Base-by-base conservation (phyloP, 2,113 vertebrate species). In the Phaethornis superciliosus region DNA sequence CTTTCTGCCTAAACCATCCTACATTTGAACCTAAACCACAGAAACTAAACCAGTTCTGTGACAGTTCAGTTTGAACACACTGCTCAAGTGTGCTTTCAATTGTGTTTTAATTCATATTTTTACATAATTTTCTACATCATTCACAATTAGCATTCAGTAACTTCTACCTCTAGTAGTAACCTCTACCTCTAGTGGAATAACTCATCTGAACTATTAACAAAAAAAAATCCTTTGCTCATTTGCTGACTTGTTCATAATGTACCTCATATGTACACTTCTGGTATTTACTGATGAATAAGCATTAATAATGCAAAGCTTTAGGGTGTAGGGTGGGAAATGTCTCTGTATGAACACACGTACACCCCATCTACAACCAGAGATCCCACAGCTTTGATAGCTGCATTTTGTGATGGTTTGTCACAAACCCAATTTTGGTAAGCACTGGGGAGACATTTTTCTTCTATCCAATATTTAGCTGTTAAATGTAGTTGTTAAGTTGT, bases 121-220 rank as follows among this genome's bases (percentile, higher is more conserved):
- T 79, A 51, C 19, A 42, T 89, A 75, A 35, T 90, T 92, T 92
- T 81, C 44, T 79, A 15, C 40, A 62, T 90, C 96, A 97, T 75
- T 95, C 72, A 65, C 55, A 78, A 96, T 96, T 96, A 95, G 86
- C 44, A 51, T 96, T 97, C 44, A 44, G 82, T 78, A 86, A 17
- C 27, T 80, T 75, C 26, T n/a, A n/a, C n/a, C n/a, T n/a, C n/a
- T n/a, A n/a, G n/a, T n/a, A n/a, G n/a, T n/a, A n/a, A n/a, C n/a
- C n/a, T n/a, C 91, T 96, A 55, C 27, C 24, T 94, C 35, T 44
- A 80, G 52, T 75, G 67, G 17, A 91, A 80, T 44, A 74, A 49
- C 32, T 80, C 20, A 46, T 46, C 47, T 40, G 16, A 95, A 89
- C 17, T 64, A 54, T 44, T 14, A 56, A 33, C 18, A 40, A 40